Evolutionary conservation across 1,140 invertebrate genomes (phyloP).

Genomic region (Chrysoperla carnea): DNA sequence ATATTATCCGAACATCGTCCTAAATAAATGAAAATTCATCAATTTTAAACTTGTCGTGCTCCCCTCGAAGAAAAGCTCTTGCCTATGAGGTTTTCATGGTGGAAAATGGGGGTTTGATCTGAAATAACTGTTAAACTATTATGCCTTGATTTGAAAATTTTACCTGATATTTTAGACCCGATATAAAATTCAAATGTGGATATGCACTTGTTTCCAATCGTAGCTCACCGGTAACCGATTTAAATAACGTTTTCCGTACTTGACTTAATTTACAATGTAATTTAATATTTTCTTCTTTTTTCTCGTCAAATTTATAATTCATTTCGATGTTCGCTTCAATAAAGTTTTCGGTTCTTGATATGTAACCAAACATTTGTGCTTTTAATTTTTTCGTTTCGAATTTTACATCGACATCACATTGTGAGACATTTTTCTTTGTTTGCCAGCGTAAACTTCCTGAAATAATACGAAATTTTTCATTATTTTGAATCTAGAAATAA

Average conservation of each 20-base stretch:
- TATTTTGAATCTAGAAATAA: too few relatives aligned
- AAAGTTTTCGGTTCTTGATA: slow-evolving; percentile 32
- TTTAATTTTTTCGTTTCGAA: slow-evolving; percentile 49
- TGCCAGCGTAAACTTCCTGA: slow-evolving; percentile 30
- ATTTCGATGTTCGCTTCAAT: slow-evolving; percentile 36
- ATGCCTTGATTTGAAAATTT: slow-evolving; percentile 4
- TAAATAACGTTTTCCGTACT: slow-evolving; percentile 34
- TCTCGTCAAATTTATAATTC: slow-evolving; percentile 46
- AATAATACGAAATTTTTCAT: slow-evolving; percentile 7
- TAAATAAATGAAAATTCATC: too few relatives aligned
- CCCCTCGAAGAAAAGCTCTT: too few relatives aligned
- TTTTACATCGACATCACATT: slow-evolving; percentile 45
- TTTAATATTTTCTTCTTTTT: slow-evolving; percentile 42
- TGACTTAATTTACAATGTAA: slow-evolving; percentile 32
- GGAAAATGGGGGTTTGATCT: neutral
- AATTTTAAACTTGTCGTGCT: too few relatives aligned
- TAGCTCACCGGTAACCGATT: slow-evolving; percentile 31
- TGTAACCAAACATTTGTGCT: slow-evolving; percentile 46
- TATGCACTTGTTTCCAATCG: slow-evolving; percentile 53
- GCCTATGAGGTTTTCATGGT: too few relatives aligned
- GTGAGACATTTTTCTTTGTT: slow-evolving; percentile 45
- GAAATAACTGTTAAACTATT: too few relatives aligned
- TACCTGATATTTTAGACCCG: slow-evolving; percentile 43
- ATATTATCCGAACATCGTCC: too few relatives aligned
- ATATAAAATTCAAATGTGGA: slow-evolving; percentile 51